Evolutionary conservation across 2,113 vertebrate genomes (phyloP), one percentile per base, ranked within the genome.

Genomic region (Morone chrysops): DNA sequence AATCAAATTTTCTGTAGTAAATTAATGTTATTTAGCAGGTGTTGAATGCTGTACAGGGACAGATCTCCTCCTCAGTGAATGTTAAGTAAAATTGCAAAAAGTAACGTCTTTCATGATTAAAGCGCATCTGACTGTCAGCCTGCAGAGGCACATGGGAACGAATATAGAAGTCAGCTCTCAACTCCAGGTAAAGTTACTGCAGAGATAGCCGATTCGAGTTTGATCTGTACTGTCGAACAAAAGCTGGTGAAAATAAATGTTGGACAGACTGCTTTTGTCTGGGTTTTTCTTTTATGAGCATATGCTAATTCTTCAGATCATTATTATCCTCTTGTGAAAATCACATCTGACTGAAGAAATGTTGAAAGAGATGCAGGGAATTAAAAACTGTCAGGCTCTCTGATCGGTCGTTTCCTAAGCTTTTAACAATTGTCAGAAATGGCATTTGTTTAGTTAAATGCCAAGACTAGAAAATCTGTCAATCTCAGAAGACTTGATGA

Each of bases 391-490:
- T 63, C 38, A 0, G 17, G 0, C 8, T 7, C 54, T 75, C 8
- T 45, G 36, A 51, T 53, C 71, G 16, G 31, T 22, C 0, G 6
- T n/a, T 50, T 50, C 4, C 11, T 1, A 17, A 2, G 59, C 69
- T 72, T 25, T 56, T 8, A 56, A 56, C 59, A 18, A 57, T 70
- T 43, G 31, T 25, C 45, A 53, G 45, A 75, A 31, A 51, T 75
- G 45, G 31, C 22, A 17, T 70, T 70, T 67, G 10, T 67, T 62
- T 68, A 2, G 45, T 61, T 79, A 54, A 54, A 81, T 43, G n/a
- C 45, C 65, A 75, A 54, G 10, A 65, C 31, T 6, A 40, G 7
- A 38, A 10, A 40, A 25, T 31, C 12, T 25, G 36, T 54, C 48
- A 8, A 16, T 63, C 47, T 51, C 20, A 41, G 47, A 3, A 31